Percentiles rank a stretch among this genome's conserved stretches.
These are phyloP conservation scores for Drosophila biarmipes DNA, from an alignment of 1,140 invertebrate genomes.

Conservation along the genomic window DNA sequence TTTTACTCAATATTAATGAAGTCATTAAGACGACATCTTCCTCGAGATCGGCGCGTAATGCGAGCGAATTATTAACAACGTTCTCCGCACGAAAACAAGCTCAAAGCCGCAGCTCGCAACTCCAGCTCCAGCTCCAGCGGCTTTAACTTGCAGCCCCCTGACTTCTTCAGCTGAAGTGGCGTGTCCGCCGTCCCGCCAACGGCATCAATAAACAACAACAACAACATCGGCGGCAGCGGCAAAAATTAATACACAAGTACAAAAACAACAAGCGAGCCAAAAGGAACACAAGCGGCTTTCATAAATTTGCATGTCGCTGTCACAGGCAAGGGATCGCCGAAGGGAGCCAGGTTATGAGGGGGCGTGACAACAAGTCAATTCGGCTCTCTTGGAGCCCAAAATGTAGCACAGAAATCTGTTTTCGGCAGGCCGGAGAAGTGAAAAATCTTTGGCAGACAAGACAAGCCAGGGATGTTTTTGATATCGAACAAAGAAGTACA, in stretches of 20 bases:
- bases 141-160: slow-evolving; percentile 12
- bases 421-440: slow-evolving; percentile 38
- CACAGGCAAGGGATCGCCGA: slow-evolving; percentile 21
- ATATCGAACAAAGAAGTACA: slow-evolving; percentile 6
- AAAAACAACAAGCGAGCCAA: slow-evolving; percentile 18
- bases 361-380: slow-evolving; percentile 82
- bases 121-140: background rate
- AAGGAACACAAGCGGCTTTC: slow-evolving; percentile 75
- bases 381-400: slow-evolving; percentile 49
- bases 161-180: slow-evolving; percentile 10
- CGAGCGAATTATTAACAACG: slow-evolving; percentile 81
- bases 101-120: slow-evolving; percentile 9
- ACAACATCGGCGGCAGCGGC: slow-evolving; percentile 18
- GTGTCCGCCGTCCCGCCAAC: slow-evolving; percentile 43
- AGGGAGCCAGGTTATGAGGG: slow-evolving; percentile 55
- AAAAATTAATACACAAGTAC: slow-evolving; percentile 72
- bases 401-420: slow-evolving; percentile 60
- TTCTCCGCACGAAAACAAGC: slow-evolving; percentile 75
- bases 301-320: slow-evolving; percentile 80
- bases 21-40: slow-evolving; percentile 82
- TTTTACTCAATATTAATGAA: slow-evolving; percentile 82
- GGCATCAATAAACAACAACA: slow-evolving; percentile 55
- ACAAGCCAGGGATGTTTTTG: background rate
- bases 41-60: slow-evolving; percentile 76
- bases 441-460: slow-evolving; percentile 38